Conservation (phyloP, 2,797 vertebrate species). For the Pseudochirops cupreus region DNA sequence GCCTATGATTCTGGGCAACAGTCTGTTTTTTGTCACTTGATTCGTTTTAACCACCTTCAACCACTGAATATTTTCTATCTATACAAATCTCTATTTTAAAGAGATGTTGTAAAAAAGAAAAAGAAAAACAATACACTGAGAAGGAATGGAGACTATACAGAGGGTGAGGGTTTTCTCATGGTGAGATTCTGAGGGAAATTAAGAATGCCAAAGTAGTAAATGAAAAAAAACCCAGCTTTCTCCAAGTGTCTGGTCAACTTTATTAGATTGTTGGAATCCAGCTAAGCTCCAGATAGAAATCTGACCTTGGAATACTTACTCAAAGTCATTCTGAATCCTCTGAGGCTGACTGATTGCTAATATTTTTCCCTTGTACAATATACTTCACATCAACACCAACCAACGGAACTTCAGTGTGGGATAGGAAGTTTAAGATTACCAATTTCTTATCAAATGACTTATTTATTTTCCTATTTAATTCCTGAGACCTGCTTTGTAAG, state of each 20-base stretch:
- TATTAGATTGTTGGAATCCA: slow-evolving; percentile 48
- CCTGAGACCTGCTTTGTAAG: slow-evolving; percentile 64
- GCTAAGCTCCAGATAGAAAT: slow-evolving; percentile 71
- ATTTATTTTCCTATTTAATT: slow-evolving; percentile 83
- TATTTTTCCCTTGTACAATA: slow-evolving; percentile 75
- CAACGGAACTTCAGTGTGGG: slow-evolving; percentile 63
- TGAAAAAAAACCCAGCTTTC: slow-evolving; percentile 61
- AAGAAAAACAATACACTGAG: slow-evolving; percentile 61
- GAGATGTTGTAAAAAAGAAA: slow-evolving; percentile 3
- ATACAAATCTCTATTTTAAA: slow-evolving; percentile 50
- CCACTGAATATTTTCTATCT: slow-evolving; percentile 3
- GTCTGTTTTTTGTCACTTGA: slow-evolving; percentile 22
- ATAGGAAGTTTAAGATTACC: slow-evolving; percentile 79
- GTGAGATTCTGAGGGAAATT: slow-evolving; percentile 62
- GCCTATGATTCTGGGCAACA: slow-evolving; percentile 31
- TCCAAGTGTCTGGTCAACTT: slow-evolving; percentile 44
- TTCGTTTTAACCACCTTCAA: slow-evolving; percentile 25
- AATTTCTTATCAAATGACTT: slow-evolving; percentile 71
- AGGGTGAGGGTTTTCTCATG: slow-evolving; percentile 40
- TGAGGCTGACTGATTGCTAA: slow-evolving; percentile 69
- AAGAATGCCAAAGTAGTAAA: slow-evolving; percentile 59
- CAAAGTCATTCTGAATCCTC: slow-evolving; percentile 78
- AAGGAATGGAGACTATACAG: slow-evolving; percentile 64
- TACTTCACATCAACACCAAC: slow-evolving; percentile 80
- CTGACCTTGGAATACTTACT: slow-evolving; percentile 70